Evolutionary conservation across 2,797 vertebrate genomes (phyloP).

Genomic region (Euthynnus affinis): DNA sequence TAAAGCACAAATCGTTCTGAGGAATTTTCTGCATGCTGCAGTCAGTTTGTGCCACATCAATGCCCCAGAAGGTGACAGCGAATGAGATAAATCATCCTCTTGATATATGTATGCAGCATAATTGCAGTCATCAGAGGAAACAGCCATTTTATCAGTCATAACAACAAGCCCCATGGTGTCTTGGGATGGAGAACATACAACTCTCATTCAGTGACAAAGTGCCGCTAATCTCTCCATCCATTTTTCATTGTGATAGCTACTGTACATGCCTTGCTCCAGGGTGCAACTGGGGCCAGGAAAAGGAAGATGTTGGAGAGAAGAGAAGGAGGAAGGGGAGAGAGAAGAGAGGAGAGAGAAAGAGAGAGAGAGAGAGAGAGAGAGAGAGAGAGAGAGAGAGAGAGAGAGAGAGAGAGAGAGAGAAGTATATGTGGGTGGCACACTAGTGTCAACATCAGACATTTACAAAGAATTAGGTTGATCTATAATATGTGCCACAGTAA

Average conservation of each 20-base stretch:
- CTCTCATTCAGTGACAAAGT: conserved; percentile 65
- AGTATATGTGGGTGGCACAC: conserved; percentile 24
- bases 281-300: conserved; percentile 33
- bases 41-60: neutral
- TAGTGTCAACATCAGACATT: conserved; percentile 47
- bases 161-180: conserved; percentile 55
- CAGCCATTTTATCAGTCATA: conserved; percentile 65
- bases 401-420: neutral
- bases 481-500: conserved; percentile 47
- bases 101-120: conserved; percentile 48
- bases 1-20: conserved; percentile 28
- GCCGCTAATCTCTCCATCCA: conserved; percentile 67
- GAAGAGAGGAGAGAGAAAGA: too few species aligned
- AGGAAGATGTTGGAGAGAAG: conserved; percentile 19
- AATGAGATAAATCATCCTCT: conserved; percentile 32
- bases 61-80: conserved; percentile 20
- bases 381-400: neutral
- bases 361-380: neutral
- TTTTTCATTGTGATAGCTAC: conserved; percentile 68
- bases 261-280: conserved; percentile 44
- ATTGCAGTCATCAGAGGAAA: conserved; percentile 58
- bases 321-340: neutral
- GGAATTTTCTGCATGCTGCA: neutral
- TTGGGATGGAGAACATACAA: conserved; percentile 48
- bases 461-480: conserved; percentile 55